Evolutionary conservation across 2,888 invertebrate genomes (phyloP).

Genomic region (Limnephilus auricula): DNA sequence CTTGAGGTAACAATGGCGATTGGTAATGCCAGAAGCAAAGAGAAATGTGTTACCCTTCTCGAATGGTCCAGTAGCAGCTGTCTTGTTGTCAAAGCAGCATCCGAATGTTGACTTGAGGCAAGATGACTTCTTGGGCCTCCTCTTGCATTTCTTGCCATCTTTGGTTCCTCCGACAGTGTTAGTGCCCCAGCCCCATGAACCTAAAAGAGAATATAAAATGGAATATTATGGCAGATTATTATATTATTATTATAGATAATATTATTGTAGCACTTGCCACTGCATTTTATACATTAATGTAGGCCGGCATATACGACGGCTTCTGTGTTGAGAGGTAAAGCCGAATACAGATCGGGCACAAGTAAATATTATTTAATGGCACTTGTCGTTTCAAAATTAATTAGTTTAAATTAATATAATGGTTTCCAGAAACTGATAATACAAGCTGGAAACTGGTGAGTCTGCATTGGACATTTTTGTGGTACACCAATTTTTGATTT

Average conservation of each 20-base stretch:
- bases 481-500: too few species aligned
- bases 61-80: conserved; percentile 88
- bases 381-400: too few species aligned
- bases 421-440: too few species aligned
- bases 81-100: conserved; percentile 90
- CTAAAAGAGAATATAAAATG: conserved; percentile 67
- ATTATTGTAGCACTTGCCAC: background rate
- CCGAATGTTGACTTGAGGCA: conserved; percentile 85
- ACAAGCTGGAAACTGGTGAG: too few species aligned
- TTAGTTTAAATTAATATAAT: too few species aligned
- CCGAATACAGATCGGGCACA: too few species aligned
- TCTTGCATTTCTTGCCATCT: conserved; percentile 79
- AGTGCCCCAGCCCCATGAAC: conserved; percentile 77
- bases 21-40: background rate
- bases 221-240: background rate
- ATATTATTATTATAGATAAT: too few species aligned
- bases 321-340: too few species aligned
- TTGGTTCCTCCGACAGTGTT: conserved; percentile 77
- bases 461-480: too few species aligned
- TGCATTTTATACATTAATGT: background rate
- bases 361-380: too few species aligned
- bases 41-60: conserved; percentile 78
- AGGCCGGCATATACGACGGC: too few species aligned
- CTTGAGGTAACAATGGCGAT: background rate
- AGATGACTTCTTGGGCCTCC: conserved; percentile 75